phyloP scores from a whole-genome alignment of 2,797 vertebrate genomes.

The Ctenochaetus hawaiiensis region DNA sequence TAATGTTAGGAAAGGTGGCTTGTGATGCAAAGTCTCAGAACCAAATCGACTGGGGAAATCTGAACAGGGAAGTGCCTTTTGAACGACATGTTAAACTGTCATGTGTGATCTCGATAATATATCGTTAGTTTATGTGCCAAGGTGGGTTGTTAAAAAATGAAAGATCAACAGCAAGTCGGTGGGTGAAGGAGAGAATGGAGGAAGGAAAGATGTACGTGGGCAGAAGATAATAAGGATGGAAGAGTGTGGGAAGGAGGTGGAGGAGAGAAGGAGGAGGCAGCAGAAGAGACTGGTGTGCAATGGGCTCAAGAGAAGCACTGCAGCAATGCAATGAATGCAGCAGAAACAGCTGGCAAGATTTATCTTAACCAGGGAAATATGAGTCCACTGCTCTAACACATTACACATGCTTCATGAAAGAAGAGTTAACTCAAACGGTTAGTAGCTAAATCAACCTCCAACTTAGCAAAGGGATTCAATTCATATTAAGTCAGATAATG shows the following conservation, averaged over 20 bases:
- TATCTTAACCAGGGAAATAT: neutral
- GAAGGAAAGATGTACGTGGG: constrained; percentile 48
- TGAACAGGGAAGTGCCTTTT: neutral
- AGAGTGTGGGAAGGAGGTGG: constrained; percentile 50
- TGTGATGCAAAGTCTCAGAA: neutral
- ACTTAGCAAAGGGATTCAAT: neutral
- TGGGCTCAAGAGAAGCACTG: constrained; percentile 41
- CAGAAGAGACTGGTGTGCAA: constrained; percentile 37
- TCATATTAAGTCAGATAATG: neutral
- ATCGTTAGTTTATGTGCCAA: neutral
- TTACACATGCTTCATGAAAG: neutral
- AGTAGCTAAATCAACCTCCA: neutral
- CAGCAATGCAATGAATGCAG: constrained; percentile 56
- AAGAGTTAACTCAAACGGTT: neutral
- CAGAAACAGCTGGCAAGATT: constrained; percentile 30
- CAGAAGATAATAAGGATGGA: constrained; percentile 59
- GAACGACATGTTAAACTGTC: constrained; percentile 5
- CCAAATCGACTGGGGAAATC: neutral
- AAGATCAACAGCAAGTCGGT: constrained; percentile 30
- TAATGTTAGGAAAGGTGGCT: neutral
- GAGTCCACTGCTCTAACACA: neutral
- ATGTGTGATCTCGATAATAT: constrained; percentile 17
- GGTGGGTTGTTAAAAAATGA: constrained; percentile 22
- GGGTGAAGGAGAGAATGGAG: constrained; percentile 40
- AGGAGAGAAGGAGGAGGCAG: constrained; percentile 27